Base-by-base conservation (phyloP, 2,113 vertebrate species). In the Oncorhynchus kisutch region DNA sequence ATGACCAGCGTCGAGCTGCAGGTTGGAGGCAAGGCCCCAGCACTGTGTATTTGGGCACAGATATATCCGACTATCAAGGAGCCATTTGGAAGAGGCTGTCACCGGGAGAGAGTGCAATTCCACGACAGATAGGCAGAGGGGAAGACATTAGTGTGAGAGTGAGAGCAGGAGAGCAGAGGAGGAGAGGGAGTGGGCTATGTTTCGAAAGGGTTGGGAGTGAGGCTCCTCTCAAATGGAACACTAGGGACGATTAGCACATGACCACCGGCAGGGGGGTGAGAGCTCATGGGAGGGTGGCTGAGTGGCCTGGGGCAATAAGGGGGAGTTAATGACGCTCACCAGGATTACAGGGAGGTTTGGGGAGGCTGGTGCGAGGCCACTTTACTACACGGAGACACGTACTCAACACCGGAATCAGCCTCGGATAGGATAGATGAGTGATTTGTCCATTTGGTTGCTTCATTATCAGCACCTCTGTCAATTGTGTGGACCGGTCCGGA, bases 1-100 rank as follows among this genome's bases (percentile, higher is more conserved):
- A 89, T 80, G 83, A 88, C 79, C 73, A 62, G 71, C 2, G 25
- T 27, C 11, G 48, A 39, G 65, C 67, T 9, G 62, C 16, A 54
- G 71, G 70, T 51, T 54, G 60, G 39, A 67, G 60, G 29, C 49
- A 34, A 45, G 71, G 60, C 22, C 51, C 27, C 20, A 16, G 9
- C 29, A 70, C 71, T 5, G 68, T 29, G 67, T 62, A 64, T 78
- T 66, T 22, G 48, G 65, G 45, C 64, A 60, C 73, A 76, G 79
- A 85, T 75, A 85, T 84, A 82, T 86, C 76, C 22, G 14, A 80
- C 78, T 72, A 89, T 90, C 81, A 85, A 73, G 85, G 75, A 82
- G 72, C 64, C 83, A 72, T 89, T 88, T 84, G 75, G 80, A 84
- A 82, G 76, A 78, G 81, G 72, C 81, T 87, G 87, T 91, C 85